Base-by-base conservation (phyloP, 2,797 vertebrate genomes). In the Neolamprologus multifasciatus region DNA sequence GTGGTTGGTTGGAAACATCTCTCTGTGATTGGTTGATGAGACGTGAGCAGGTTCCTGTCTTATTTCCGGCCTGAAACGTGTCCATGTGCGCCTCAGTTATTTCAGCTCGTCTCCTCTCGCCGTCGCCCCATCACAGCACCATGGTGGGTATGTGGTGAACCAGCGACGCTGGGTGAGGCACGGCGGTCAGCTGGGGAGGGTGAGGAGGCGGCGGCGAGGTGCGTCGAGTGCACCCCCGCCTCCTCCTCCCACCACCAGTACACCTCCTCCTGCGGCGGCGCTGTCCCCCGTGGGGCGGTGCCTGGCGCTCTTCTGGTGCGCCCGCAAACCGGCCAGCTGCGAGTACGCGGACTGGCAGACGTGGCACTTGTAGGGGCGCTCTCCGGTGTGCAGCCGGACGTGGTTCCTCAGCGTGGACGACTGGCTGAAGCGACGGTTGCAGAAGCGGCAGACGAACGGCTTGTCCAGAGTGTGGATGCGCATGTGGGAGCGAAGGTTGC, bases 381-480 rank as follows among this genome's bases (percentile, higher is more conserved):
- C 98, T 3, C 98, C 98, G 1, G 98, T 99, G 97, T 99, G 98
- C 93, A 99, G 96, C 5, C 98, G 97, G 62, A 99, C 98, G 77
- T 99, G 98, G 96, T 99, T 99, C 78, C 98, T 95, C 87, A 99
- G 96, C 5, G 98, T 99, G 93, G 98, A 99, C 17, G 98, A 99
- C 97, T 99, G 98, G 95, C 98, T 99, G 97, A 99, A 99, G 94
- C 98, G 98, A 5, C 98, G 98, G 95, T 97, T 98, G 95, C 98
- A 99, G 97, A 99, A 99, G 92, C 98, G 98, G 87, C 98, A 99
- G 50, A 98, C 97, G 31, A 99, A 99, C 7, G 98, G 98, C 87
- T 99, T 99, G 97, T 99, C 98, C 96, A 99, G 96, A 0, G 98
- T 99, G 97, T 99, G 98, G 93, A 99, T 99, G 87, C 98, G 97